Conservation (phyloP, 2,888 invertebrate genomes). For the Oligia fasciuncula region DNA sequence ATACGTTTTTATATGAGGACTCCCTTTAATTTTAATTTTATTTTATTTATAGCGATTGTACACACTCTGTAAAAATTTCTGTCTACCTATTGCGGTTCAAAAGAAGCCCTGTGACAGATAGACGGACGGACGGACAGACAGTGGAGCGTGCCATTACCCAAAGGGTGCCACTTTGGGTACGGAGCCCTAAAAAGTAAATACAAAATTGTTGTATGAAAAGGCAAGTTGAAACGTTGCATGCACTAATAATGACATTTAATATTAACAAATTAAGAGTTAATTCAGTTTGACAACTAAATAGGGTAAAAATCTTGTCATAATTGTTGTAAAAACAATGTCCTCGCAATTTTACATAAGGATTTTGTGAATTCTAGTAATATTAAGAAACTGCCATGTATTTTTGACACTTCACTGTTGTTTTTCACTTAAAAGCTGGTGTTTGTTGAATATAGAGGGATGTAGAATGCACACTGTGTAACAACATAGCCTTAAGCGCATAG, state of each 20-base stretch:
- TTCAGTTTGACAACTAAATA: conserved; percentile 44
- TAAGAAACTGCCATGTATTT: conserved; percentile 68
- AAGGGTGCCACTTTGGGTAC: not conserved
- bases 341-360: conserved; percentile 62
- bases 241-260: conserved; percentile 49
- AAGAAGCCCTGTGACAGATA: not conserved
- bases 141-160: not conserved
- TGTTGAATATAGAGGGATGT: conserved; percentile 71
- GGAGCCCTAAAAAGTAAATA: not conserved
- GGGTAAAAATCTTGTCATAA: conserved; percentile 52
- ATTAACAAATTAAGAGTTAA: conserved; percentile 28
- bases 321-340: conserved; percentile 59
- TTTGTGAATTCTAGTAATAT: conserved; percentile 59
- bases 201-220: conserved; percentile 7
- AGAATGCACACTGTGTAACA: conserved; percentile 74
- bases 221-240: conserved; percentile 37
- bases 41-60: not conserved
- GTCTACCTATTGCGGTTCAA: not conserved
- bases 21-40: no score
- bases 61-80: not conserved
- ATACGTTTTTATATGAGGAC: no score
- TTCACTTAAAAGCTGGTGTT: conserved; percentile 65
- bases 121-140: not conserved
- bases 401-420: conserved; percentile 67
- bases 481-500: conserved; percentile 81